Evolutionary conservation across 2,113 vertebrate species (phyloP).

Genomic region (Lasiurus cinereus): DNA sequence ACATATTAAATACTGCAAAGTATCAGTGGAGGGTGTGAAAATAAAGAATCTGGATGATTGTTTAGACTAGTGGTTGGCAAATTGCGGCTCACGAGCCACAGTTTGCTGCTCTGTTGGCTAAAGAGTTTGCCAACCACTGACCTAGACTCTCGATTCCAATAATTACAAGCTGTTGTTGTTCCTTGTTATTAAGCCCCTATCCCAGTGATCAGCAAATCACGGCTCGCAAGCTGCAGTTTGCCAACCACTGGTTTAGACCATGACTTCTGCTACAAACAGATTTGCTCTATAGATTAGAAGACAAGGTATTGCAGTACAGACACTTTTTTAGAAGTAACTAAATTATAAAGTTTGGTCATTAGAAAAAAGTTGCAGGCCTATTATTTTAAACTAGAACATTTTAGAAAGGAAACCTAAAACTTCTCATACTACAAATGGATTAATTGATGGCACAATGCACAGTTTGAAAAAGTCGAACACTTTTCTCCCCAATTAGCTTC

Average conservation of each 20-base stretch:
- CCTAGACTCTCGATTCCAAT: too few species aligned
- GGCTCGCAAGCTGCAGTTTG: too few species aligned
- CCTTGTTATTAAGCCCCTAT: too few species aligned
- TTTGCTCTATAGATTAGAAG: slow-evolving; percentile 10
- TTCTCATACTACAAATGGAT: background rate
- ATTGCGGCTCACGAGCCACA: too few species aligned
- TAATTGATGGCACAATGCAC: background rate
- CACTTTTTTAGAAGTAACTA: slow-evolving; percentile 42
- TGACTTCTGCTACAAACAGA: background rate
- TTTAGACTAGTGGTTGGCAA: background rate
- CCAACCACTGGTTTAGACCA: background rate
- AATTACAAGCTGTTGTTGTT: too few species aligned
- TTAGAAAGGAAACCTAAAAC: slow-evolving; percentile 51
- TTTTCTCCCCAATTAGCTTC: slow-evolving; percentile 42
- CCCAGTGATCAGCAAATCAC: too few species aligned
- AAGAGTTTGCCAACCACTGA: too few species aligned
- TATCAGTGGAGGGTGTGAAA: background rate
- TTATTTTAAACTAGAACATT: slow-evolving; percentile 28
- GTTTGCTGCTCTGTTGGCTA: too few species aligned
- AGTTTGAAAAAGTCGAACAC: slow-evolving; percentile 58
- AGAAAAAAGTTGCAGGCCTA: slow-evolving; percentile 47
- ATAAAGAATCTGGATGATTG: slow-evolving; percentile 39
- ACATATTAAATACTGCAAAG: background rate
- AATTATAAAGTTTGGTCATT: slow-evolving; percentile 47
- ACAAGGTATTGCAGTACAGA: background rate